A percentile compares a stretch with the other conserved stretches of the same genome.
Evolutionary conservation across 2,888 invertebrate species (phyloP).

Genomic region (Mycalesis mineus): DNA sequence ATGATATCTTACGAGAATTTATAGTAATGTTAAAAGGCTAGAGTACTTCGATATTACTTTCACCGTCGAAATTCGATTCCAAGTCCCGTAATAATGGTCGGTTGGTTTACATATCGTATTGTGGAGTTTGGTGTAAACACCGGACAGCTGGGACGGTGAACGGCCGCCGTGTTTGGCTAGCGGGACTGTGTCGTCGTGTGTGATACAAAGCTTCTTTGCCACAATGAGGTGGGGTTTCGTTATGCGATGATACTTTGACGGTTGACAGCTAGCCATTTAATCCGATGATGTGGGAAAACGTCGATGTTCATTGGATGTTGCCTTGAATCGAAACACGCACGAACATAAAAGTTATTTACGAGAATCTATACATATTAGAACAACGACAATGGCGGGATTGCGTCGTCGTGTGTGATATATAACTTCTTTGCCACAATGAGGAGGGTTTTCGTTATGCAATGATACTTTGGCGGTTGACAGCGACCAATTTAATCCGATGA

Average conservation of each 20-base stretch:
- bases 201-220: not conserved
- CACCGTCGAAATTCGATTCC: conserved; percentile 8
- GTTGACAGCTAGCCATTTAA: not conserved
- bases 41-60: not conserved
- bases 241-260: not conserved
- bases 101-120: conserved; percentile 20
- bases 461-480: not conserved
- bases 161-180: conserved; percentile 55
- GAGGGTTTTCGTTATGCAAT: not conserved
- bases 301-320: too few relatives aligned
- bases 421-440: not conserved
- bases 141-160: conserved; percentile 36
- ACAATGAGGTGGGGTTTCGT: not conserved
- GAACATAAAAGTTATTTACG: too few relatives aligned
- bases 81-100: conserved; percentile 17
- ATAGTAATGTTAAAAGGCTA: not conserved
- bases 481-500: too few relatives aligned
- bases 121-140: conserved; percentile 14
- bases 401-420: conserved; percentile 20
- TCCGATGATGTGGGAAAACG: too few relatives aligned
- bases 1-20: not conserved
- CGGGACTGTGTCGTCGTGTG: conserved; percentile 42
- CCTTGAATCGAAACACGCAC: too few relatives aligned
- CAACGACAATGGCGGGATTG: too few relatives aligned
- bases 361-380: too few relatives aligned